Evolutionary conservation across 1,140 invertebrate species (phyloP).

Genomic region (Drosophila saltans): DNA sequence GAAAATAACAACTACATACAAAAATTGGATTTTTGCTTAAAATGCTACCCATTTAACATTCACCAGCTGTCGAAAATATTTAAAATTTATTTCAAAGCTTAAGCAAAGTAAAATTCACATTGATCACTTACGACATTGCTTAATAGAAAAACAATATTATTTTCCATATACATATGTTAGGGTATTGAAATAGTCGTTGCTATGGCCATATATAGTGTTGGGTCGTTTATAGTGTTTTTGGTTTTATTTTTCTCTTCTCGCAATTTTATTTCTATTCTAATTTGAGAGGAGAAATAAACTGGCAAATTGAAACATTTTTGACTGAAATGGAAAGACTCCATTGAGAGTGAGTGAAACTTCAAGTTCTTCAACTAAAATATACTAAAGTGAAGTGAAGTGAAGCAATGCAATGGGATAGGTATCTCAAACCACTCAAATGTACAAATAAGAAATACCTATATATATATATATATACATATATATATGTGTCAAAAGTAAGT

Average conservation of each 20-base stretch:
- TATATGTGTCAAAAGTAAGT: too few relatives aligned
- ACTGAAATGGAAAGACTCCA: constrained; percentile 48
- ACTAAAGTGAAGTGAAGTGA: neutral
- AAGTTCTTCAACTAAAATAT: neutral
- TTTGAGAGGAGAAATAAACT: constrained; percentile 31
- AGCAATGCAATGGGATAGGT: neutral
- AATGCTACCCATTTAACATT: too few relatives aligned
- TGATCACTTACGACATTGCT: too few relatives aligned
- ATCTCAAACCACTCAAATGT: too few relatives aligned
- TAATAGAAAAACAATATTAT: too few relatives aligned
- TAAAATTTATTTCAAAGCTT: too few relatives aligned
- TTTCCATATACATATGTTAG: neutral
- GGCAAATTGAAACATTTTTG: constrained; percentile 59
- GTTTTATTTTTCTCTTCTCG: neutral
- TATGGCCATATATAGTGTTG: neutral
- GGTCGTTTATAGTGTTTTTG: neutral
- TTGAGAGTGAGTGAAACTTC: neutral
- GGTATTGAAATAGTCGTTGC: neutral
- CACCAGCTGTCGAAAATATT: too few relatives aligned
- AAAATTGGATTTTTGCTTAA: neutral
- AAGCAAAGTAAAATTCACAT: too few relatives aligned
- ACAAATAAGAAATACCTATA: too few relatives aligned
- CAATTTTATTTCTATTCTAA: constrained; percentile 58
- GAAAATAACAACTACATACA: neutral
- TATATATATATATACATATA: too few relatives aligned